Conservation (phyloP, 2,113 vertebrate genomes). For the Pluvialis apricaria region DNA sequence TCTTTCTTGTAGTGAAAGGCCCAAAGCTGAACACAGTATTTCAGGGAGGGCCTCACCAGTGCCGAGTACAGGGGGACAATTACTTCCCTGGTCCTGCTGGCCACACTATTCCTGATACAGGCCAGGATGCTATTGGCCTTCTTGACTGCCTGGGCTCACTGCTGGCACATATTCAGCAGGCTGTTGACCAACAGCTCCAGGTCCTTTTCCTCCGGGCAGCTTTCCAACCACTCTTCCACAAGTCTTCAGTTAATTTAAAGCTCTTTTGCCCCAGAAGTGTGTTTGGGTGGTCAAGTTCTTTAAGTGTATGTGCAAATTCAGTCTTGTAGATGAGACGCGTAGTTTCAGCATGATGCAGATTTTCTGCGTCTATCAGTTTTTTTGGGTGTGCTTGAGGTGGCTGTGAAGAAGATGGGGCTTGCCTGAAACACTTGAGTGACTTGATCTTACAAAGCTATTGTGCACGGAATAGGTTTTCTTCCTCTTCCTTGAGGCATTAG, state of each 20-base stretch:
- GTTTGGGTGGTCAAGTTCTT: neutral
- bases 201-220: neutral
- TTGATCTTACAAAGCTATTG: neutral
- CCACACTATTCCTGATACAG: accelerated
- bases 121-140: accelerated
- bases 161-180: neutral
- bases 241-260: neutral
- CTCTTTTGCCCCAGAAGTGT: neutral
- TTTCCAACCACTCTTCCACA: neutral
- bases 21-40: neutral
- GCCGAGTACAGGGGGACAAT: accelerated
- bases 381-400: neutral
- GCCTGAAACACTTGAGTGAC: neutral
- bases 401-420: neutral
- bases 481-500: neutral
- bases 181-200: neutral
- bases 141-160: neutral
- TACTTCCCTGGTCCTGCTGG: neutral
- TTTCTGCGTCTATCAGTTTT: neutral
- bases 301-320: neutral
- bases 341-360: neutral
- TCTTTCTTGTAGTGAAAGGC: neutral
- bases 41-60: accelerated
- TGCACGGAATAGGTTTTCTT: neutral
- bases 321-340: neutral